These are phyloP conservation scores for Drosophila sp. DNA, from an alignment of 1,140 invertebrate genomes.

Conservation along the genomic window DNA sequence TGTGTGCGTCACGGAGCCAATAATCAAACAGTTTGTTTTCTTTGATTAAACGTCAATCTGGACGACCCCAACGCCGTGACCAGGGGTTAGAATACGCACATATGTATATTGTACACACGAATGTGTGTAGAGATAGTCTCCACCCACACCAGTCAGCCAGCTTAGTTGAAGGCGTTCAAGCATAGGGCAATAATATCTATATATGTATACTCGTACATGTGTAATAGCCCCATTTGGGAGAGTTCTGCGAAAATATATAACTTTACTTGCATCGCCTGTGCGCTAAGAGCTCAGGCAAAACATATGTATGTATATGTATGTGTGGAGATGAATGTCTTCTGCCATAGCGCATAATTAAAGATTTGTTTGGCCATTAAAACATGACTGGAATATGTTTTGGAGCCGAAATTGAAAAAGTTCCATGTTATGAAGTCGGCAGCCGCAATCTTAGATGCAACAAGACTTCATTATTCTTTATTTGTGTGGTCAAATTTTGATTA, in stretches of 20 bases:
- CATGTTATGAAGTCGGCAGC: slow-evolving; percentile 9
- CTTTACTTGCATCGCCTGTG: slow-evolving; percentile 7
- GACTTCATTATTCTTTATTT: slow-evolving; percentile 5
- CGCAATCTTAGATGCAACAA: slow-evolving; percentile 10
- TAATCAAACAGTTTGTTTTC: slow-evolving; percentile 36
- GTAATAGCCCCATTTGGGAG: slow-evolving; percentile 10
- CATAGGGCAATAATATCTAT: slow-evolving; percentile 12
- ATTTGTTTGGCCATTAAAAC: slow-evolving; percentile 24
- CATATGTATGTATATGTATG: background rate
- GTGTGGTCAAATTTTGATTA: background rate
- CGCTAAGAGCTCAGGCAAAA: background rate
- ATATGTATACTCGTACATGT: background rate
- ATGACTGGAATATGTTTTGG: slow-evolving; percentile 24
- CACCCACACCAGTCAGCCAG: background rate
- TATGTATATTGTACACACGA: background rate
- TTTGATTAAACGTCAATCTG: slow-evolving; percentile 32
- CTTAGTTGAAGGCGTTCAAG: slow-evolving; percentile 1
- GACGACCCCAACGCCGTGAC: slow-evolving; percentile 3
- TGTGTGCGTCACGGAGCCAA: slow-evolving; percentile 25
- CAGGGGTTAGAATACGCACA: slow-evolving; percentile 10
- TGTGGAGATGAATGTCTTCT: slow-evolving; percentile 7
- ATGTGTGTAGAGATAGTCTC: background rate
- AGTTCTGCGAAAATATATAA: background rate
- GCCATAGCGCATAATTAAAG: slow-evolving; percentile 18
- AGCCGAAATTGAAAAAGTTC: slow-evolving; percentile 8